Percentiles rank a stretch among this genome's conserved stretches.
Conservation (phyloP, 2,888 invertebrate genomes). For the Yponomeuta plumbellus region DNA sequence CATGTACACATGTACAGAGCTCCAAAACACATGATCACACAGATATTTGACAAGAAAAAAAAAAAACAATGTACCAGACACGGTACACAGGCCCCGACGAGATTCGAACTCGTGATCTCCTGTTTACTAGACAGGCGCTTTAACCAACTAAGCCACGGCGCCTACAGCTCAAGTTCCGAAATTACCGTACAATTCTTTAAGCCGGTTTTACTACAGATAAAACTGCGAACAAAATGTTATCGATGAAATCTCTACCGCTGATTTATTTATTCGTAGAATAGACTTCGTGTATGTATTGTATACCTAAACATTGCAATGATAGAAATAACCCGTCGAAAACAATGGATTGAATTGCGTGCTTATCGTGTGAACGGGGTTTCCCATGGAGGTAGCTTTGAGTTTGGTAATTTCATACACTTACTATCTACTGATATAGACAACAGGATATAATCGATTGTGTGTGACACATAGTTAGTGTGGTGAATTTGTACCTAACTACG, state of each 20-base stretch:
- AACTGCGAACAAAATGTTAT: too few species aligned
- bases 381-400: neutral
- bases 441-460: too few species aligned
- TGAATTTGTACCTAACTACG: too few species aligned
- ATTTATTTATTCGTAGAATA: neutral
- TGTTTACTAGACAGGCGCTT: slow-evolving; percentile 77
- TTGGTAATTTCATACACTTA: too few species aligned
- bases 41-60: neutral
- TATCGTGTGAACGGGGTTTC: neutral
- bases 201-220: neutral
- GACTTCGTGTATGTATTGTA: neutral
- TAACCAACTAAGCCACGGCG: slow-evolving; percentile 78
- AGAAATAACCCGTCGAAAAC: too few species aligned
- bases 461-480: too few species aligned
- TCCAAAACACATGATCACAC: too few species aligned
- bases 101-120: slow-evolving; percentile 77
- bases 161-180: slow-evolving; percentile 29
- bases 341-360: neutral
- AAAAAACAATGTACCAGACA: neutral
- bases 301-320: too few species aligned
- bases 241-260: neutral
- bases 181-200: neutral
- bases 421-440: too few species aligned
- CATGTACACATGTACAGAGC: too few species aligned
- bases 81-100: slow-evolving; percentile 64